Percentiles rank a stretch among this genome's conserved stretches.
Evolutionary conservation across 2,113 vertebrate species (phyloP).

Genomic region (Garra rufa): DNA sequence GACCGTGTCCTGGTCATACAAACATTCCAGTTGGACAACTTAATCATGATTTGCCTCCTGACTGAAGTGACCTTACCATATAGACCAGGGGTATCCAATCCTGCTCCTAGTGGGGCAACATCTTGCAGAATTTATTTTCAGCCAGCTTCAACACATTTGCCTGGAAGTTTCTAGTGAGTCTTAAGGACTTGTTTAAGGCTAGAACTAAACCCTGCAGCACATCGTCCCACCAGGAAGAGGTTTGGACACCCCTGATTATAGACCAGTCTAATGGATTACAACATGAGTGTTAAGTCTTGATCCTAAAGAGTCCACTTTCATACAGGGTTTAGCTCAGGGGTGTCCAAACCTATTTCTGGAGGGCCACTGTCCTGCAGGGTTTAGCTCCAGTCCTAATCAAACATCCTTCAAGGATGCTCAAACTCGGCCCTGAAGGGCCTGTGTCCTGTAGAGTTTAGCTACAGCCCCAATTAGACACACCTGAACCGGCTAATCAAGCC

Average conservation of each 20-base stretch:
- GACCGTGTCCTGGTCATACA: constrained; percentile 14
- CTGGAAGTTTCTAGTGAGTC: neutral
- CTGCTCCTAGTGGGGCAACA: neutral
- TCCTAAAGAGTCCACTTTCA: neutral
- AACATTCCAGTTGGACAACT: constrained; percentile 45
- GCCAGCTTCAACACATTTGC: neutral
- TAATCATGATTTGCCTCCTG: neutral
- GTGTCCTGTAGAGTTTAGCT: too few species aligned
- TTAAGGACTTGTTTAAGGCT: neutral
- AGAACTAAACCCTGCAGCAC: neutral
- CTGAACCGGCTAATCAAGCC: too few species aligned
- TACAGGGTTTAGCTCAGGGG: neutral
- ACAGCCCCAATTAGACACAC: too few species aligned
- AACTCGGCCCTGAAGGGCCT: too few species aligned
- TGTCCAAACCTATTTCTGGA: too few species aligned
- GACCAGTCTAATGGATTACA: neutral
- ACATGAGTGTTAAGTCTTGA: neutral
- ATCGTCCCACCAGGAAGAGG: neutral
- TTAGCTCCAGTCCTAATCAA: too few species aligned
- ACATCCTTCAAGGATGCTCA: too few species aligned
- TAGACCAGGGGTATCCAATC: neutral
- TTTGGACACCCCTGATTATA: neutral
- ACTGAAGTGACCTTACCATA: constrained; percentile 23
- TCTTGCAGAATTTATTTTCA: neutral
- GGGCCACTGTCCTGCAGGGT: too few species aligned